Evolutionary conservation across 2,797 vertebrate species (phyloP), one percentile per base, ranked within the genome.

Genomic region (Perodicticus potto): DNA sequence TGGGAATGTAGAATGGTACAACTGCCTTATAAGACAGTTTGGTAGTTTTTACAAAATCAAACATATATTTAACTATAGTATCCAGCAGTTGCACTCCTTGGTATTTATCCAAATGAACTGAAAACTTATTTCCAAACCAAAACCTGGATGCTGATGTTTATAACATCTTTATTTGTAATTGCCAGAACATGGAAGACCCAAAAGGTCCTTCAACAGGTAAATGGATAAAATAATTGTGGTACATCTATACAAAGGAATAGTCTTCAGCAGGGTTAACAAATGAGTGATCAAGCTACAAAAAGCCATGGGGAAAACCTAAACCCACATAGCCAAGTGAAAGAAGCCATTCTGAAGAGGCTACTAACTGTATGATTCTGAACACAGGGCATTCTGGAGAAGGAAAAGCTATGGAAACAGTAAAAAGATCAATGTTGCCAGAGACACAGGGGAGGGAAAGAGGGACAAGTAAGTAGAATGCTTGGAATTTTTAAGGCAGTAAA

Each of bases 391-490:
- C 40, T n/a, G 29, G 29, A 69, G 73, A 85, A 40, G 22, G 6
- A 32, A 70, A 90, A 90, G 13, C 67, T 40, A 49, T 29, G 2
- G 19, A 55, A 7, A 19, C 0, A 37, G 7, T 37, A n/a, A 69
- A 61, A 7, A 73, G n/a, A 63, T 32, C 3, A 32, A 2, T 55
- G 11, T 53, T 91, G 3, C 34, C 9, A 53, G 22, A 5, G 13
- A 29, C 6, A 61, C 17, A 9, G 53, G 6, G 29, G 32, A 25
- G 6, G 25, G 3, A 74, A 27, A n/a, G 25, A 78, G 19, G 27
- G 7, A 72, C 67, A 1, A 34, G 20, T 49, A 34, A 59, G 3
- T 8, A 3, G 37, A 55, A 0, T 1, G 43, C 4, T 2, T 25
- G 37, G 10, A 7, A 76, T 25, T 73, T 22, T 53, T 32, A 32